Conservation (phyloP, 2,888 invertebrate species). For the Lasius fuliginosus region DNA sequence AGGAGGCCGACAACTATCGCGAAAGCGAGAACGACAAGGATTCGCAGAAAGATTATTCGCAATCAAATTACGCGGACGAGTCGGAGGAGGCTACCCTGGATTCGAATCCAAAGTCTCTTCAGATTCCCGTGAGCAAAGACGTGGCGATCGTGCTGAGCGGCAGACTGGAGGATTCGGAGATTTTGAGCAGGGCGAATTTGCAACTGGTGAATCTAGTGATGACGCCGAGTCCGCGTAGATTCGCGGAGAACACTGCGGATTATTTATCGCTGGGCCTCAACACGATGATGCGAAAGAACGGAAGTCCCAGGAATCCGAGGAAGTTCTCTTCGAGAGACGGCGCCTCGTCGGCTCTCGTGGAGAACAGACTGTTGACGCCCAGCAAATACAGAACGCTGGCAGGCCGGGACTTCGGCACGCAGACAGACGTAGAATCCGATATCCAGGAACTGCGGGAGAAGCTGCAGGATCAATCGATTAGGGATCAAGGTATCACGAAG, state of each 20-base stretch:
- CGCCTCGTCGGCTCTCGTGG: constrained; percentile 81
- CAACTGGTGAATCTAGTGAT: constrained; percentile 82
- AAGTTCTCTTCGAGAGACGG: not conserved
- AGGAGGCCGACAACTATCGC: constrained; percentile 29
- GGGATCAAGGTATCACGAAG: constrained; percentile 88
- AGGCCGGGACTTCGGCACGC: constrained; percentile 90
- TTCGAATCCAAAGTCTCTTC: constrained; percentile 57
- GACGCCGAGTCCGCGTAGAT: constrained; percentile 74
- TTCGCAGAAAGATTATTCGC: not conserved
- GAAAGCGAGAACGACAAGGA: constrained; percentile 23
- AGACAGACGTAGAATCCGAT: constrained; percentile 90
- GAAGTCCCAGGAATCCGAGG: constrained; percentile 42
- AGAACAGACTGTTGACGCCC: constrained; percentile 88
- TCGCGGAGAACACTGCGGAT: constrained; percentile 59
- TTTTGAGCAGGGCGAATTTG: constrained; percentile 78
- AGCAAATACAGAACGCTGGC: constrained; percentile 87
- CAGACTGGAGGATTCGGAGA: constrained; percentile 81
- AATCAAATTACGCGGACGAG: not conserved
- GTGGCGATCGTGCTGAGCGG: constrained; percentile 83
- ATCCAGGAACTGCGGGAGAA: constrained; percentile 86
- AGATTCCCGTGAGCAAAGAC: constrained; percentile 82
- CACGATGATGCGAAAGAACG: constrained; percentile 67
- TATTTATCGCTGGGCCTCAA: constrained; percentile 69
- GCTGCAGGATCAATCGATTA: constrained; percentile 74
- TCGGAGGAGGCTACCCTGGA: constrained; percentile 41